Percentiles rank a stretch among this genome's conserved stretches.
These are phyloP conservation scores for Aptenodytes forsteri DNA, from an alignment of 2,113 vertebrate genomes.

Conservation along the genomic window DNA sequence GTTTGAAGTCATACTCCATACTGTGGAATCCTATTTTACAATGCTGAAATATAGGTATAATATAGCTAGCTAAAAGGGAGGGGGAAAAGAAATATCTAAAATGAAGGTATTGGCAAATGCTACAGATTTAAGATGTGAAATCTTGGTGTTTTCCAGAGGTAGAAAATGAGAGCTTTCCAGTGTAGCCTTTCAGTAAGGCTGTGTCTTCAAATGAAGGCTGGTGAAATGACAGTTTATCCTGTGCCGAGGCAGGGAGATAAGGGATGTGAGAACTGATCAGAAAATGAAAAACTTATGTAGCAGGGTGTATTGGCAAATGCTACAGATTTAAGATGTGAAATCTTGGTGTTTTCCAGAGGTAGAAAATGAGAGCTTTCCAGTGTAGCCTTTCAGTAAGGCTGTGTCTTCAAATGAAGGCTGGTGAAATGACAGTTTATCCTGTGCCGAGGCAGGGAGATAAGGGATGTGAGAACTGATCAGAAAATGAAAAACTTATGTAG, in stretches of 20 bases:
- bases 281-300: rapidly evolving
- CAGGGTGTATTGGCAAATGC: not conserved
- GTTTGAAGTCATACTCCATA: not conserved
- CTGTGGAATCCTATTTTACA: not conserved
- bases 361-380: not conserved
- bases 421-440: not conserved
- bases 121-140: not conserved
- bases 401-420: not conserved
- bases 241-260: not conserved
- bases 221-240: not conserved
- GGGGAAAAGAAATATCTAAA: not conserved
- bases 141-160: not conserved
- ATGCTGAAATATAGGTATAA: not conserved
- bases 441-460: not conserved
- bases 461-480: not conserved
- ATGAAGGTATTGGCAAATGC: not conserved
- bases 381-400: not conserved
- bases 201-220: not conserved
- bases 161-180: not conserved
- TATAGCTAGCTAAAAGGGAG: not conserved
- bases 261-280: not conserved
- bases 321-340: not conserved
- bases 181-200: not conserved
- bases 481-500: rapidly evolving
- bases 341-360: not conserved